Evolutionary conservation across 1,140 invertebrate species (phyloP), one percentile per base, ranked within the genome.

Genomic region (Atopsyche davidsoni): DNA sequence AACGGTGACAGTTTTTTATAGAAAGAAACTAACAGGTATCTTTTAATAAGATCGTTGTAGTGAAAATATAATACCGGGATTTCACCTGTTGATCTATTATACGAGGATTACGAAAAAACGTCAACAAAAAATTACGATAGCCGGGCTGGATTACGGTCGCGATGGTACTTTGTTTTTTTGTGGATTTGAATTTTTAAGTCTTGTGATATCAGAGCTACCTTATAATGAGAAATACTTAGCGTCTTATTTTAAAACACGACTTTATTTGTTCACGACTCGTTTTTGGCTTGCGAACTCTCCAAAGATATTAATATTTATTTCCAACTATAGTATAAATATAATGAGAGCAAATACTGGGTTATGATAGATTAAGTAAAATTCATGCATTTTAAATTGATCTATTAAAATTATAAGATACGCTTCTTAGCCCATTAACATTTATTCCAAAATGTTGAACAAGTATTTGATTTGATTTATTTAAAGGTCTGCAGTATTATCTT

Each of bases 21-120:
- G 2, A 6, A 40, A 23, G 4, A 38, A 34, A 18, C 34, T 16
- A 19, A 49, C 35, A 51, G 35, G 43, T 46, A 53, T 53, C 41
- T 36, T 57, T 50, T 53, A 53, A 57, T 57, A 57, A 57, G 46
- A 56, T 46, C 45, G 19, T 48, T 49, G 49, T 48, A 44, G 32
- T 50, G 28, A 48, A 43, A 53, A 57, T 47, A 48, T 39, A 52
- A 57, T 44, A 42, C 40, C 22, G 19, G 41, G 49, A 49, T 51
- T 56, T 57, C 54, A 57, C 54, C 54, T 52, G 54, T 45, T 52
- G 32, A 18, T 34, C 38, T 41, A 45, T 48, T 49, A 45, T 48
- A 32, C 38, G 42, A 41, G 54, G 50, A 57, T 52, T 57, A 57
- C 17, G 11, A 17, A 38, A 28, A 28, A 28, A 28, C 24, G 24